Base-by-base conservation (phyloP, 2,113 vertebrate species). In the Gobius niger region DNA sequence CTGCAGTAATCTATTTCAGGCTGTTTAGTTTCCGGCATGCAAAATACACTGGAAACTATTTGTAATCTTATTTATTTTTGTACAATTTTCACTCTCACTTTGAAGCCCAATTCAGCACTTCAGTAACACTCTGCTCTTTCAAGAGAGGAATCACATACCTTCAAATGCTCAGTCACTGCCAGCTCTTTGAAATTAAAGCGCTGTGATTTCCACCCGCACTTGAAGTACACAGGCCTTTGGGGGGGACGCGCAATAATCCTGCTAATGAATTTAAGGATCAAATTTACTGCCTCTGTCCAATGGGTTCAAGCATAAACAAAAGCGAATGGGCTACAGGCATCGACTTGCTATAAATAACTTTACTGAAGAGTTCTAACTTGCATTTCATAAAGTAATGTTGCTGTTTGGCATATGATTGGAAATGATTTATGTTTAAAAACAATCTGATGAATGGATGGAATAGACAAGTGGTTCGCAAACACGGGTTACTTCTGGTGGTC, bases 231-330 rank as follows among this genome's bases (percentile, higher is more conserved):
- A 9, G 40, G 63, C 54, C 60, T 57, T 63, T 66, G 54, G 65
- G 6, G 34, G 40, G 64, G 59, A 24, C 24, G 34, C 68, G 63
- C 64, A 53, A 54, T 62, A 67, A 67, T 14, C 7, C 47, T 53
- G 52, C 15, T 60, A 65, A 57, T 66, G 57, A 19, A 70, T 70
- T 59, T 44, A 52, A 44, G 52, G 66, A 51, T 12, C 5, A 47
- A 63, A 63, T 67, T 52, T 67, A 63, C 54, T 57, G 12, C 53
- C 16, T 70, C 8, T 50, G 53, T 16, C 6, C 0, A 46, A 14
- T 46, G 10, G 52, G 44, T 47, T 68, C 15, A 76, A 49, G 47
- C 34, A 68, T 42, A 61, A 65, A 60, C 16, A 71, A 72, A 74
- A 62, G 9, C 18, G 24, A 46, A 47, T 40, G 18, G 59, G 63